Evolutionary conservation across 2,113 vertebrate species (phyloP).

Genomic region (Sminthopsis crassicaudata): DNA sequence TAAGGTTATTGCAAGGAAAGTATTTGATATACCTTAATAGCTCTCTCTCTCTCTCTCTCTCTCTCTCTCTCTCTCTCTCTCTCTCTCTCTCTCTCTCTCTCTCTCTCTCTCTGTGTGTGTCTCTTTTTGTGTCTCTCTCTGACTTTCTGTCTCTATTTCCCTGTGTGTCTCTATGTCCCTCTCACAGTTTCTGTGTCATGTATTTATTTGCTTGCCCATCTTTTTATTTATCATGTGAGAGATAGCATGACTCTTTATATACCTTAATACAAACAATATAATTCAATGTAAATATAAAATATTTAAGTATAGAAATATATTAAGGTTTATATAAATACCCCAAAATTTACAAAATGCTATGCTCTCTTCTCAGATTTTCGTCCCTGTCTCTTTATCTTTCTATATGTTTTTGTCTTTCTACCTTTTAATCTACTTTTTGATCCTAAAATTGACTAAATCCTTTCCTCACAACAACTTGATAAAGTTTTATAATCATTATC

Average conservation of each 20-base stretch:
- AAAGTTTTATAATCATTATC: neutral
- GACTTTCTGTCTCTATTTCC: too few relatives aligned
- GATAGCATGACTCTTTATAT: neutral
- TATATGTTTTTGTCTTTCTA: neutral
- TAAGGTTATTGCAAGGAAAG: neutral
- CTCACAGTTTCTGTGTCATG: neutral
- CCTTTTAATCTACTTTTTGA: neutral
- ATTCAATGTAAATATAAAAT: neutral
- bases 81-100: too few relatives aligned
- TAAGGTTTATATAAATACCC: neutral
- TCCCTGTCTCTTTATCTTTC: neutral
- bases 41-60: neutral
- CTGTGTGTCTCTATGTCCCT: neutral
- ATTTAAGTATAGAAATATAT: neutral
- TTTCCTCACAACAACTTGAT: neutral
- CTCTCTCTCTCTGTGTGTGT: neutral
- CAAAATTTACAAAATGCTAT: neutral
- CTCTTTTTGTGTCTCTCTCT: neutral
- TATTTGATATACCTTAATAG: neutral
- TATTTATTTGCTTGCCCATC: neutral
- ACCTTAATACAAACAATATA: neutral
- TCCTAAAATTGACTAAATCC: neutral
- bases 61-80: too few relatives aligned
- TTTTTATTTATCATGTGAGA: neutral
- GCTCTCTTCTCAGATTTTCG: neutral